Evolutionary conservation across 2,888 invertebrate genomes (phyloP).

Genomic region (Vandiemenella viatica): DNA sequence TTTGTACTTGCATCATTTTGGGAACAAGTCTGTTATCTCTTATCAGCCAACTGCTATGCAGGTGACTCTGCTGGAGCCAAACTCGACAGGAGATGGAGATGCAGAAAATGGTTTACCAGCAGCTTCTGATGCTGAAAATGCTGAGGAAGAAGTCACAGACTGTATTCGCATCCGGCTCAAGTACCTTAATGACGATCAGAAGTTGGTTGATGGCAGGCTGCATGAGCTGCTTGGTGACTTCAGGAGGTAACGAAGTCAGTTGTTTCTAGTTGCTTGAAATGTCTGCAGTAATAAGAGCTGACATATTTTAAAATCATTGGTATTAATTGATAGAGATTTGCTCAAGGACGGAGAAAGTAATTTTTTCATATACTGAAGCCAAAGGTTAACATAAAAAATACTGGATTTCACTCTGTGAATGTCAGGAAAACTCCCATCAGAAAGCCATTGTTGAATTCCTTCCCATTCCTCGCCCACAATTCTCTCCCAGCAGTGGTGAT

Average conservation of each 20-base stretch:
- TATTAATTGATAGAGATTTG: not conserved
- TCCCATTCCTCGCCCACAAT: too few species aligned
- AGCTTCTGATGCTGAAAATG: slow-evolving; percentile 10
- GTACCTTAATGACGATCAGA: slow-evolving; percentile 68
- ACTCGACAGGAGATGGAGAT: not conserved
- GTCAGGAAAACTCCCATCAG: too few species aligned
- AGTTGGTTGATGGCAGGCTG: slow-evolving; percentile 56
- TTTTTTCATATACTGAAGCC: too few species aligned
- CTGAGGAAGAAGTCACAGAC: slow-evolving; percentile 23
- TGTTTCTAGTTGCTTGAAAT: not conserved
- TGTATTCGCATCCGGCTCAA: slow-evolving; percentile 55
- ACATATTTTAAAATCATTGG: not conserved
- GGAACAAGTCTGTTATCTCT: too few species aligned
- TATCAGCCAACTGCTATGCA: too few species aligned
- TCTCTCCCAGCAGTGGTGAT: too few species aligned
- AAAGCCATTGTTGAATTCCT: too few species aligned
- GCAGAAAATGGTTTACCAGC: slow-evolving; percentile 1
- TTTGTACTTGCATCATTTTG: too few species aligned
- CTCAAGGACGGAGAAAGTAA: too few species aligned
- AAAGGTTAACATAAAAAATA: too few species aligned
- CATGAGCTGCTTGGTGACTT: slow-evolving; percentile 65
- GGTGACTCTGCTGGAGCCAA: slow-evolving; percentile 9
- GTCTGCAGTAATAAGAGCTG: not conserved
- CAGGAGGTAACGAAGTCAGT: slow-evolving; percentile 44
- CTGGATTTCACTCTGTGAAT: too few species aligned